A percentile compares a stretch with the other conserved stretches of the same genome.
These are phyloP conservation scores for Tetrapedia diversipes DNA, from an alignment of 2,888 invertebrate species.

Conservation along the genomic window DNA sequence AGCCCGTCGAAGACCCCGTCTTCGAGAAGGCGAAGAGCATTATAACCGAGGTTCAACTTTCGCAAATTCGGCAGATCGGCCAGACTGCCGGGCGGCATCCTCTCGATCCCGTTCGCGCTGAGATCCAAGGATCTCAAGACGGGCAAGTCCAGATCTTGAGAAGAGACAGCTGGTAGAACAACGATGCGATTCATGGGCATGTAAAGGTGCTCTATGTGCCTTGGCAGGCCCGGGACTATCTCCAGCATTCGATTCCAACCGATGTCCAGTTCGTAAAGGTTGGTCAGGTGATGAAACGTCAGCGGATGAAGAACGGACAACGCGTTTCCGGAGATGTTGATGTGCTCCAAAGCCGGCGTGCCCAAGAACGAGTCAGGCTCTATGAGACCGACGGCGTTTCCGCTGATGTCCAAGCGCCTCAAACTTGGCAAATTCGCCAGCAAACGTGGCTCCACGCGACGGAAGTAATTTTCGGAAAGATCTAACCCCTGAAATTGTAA, in stretches of 20 bases:
- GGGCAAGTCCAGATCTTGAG: slow-evolving; percentile 89
- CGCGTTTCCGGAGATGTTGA: slow-evolving; percentile 91
- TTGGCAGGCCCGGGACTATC: slow-evolving; percentile 90
- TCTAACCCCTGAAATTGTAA: slow-evolving; percentile 87
- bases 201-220: slow-evolving; percentile 90
- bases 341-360: slow-evolving; percentile 89
- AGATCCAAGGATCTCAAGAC: slow-evolving; percentile 89
- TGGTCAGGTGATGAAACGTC: slow-evolving; percentile 89
- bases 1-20: slow-evolving; percentile 89
- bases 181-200: slow-evolving; percentile 89
- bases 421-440: slow-evolving; percentile 90
- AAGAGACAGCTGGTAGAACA: slow-evolving; percentile 86
- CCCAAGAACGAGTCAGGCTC: slow-evolving; percentile 90
- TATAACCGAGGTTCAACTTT: slow-evolving; percentile 89
- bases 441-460: slow-evolving; percentile 88
- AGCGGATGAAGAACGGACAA: slow-evolving; percentile 89
- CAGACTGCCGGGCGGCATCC: slow-evolving; percentile 87
- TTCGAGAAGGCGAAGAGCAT: slow-evolving; percentile 89
- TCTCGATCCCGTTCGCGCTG: slow-evolving; percentile 89
- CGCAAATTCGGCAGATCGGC: slow-evolving; percentile 87
- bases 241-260: slow-evolving; percentile 89
- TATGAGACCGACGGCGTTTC: slow-evolving; percentile 88
- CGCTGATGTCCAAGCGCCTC: slow-evolving; percentile 90
- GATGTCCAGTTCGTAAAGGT: slow-evolving; percentile 91
- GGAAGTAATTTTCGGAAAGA: slow-evolving; percentile 90